These are phyloP conservation scores for Eubasilissa regina DNA, from an alignment of 1,140 invertebrate genomes.

Conservation along the genomic window DNA sequence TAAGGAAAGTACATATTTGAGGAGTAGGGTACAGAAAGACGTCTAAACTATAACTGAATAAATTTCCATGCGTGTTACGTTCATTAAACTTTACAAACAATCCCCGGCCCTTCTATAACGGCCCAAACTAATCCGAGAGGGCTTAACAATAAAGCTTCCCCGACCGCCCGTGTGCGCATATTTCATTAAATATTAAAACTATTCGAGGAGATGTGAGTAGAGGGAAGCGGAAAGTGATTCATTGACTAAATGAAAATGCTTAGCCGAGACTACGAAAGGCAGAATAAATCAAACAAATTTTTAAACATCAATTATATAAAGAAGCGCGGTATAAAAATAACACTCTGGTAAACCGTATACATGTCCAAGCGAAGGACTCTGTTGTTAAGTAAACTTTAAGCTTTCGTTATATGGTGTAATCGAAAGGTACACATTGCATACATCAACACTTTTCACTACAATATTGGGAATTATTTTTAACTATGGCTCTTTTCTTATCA, in stretches of 20 bases:
- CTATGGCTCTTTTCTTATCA: too few species aligned
- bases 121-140: conserved; percentile 24
- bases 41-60: not conserved
- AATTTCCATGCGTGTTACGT: conserved; percentile 13
- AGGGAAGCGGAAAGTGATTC: conserved; percentile 13
- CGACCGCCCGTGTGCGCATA: conserved; percentile 34
- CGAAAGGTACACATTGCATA: too few species aligned
- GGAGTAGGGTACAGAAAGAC: too few species aligned
- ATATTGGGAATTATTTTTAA: too few species aligned
- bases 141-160: conserved; percentile 10
- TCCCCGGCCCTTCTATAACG: not conserved
- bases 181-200: conserved; percentile 54
- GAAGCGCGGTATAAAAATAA: too few species aligned
- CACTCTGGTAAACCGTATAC: too few species aligned
- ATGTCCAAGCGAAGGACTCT: too few species aligned
- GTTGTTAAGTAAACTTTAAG: too few species aligned
- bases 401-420: too few species aligned
- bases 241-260: conserved; percentile 3
- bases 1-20: too few species aligned
- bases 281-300: not conserved
- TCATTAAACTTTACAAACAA: conserved; percentile 31
- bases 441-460: too few species aligned
- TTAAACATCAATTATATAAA: too few species aligned
- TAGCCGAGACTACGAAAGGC: not conserved
- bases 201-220: conserved; percentile 30